phyloP scores from a whole-genome alignment of 2,888 invertebrate species.

The Pheosia tremula region DNA sequence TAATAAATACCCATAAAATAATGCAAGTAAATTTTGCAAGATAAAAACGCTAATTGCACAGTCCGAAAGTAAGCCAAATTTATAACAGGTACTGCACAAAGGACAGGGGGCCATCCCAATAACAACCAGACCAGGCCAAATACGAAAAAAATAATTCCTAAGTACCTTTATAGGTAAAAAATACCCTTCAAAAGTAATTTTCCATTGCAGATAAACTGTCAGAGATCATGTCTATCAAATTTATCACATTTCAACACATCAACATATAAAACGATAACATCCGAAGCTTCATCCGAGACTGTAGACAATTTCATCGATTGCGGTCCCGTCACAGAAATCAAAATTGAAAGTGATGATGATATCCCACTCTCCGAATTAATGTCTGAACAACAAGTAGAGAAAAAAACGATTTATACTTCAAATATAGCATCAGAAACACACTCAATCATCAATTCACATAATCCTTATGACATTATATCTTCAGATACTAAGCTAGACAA shows the following conservation, averaged over 20 bases:
- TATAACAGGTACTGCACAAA: too few species aligned
- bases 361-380: slow-evolving; percentile 51
- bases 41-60: too few species aligned
- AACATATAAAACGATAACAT: slow-evolving; percentile 15
- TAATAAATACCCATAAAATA: background rate
- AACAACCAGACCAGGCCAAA: too few species aligned
- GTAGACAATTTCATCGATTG: slow-evolving; percentile 59
- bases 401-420: background rate
- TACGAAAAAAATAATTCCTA: too few species aligned
- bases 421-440: background rate
- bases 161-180: too few species aligned
- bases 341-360: slow-evolving; percentile 54
- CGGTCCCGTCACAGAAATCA: slow-evolving; percentile 36
- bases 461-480: background rate
- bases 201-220: slow-evolving; percentile 39
- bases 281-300: slow-evolving; percentile 4
- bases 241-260: slow-evolving; percentile 34
- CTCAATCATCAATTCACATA: background rate
- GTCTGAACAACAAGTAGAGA: slow-evolving; percentile 8
- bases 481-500: background rate
- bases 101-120: too few species aligned
- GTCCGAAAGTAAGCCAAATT: too few species aligned
- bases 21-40: background rate
- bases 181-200: background rate
- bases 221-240: slow-evolving; percentile 35